Conservation (phyloP, 2,797 vertebrate species). For the Xenentodon cancila region DNA sequence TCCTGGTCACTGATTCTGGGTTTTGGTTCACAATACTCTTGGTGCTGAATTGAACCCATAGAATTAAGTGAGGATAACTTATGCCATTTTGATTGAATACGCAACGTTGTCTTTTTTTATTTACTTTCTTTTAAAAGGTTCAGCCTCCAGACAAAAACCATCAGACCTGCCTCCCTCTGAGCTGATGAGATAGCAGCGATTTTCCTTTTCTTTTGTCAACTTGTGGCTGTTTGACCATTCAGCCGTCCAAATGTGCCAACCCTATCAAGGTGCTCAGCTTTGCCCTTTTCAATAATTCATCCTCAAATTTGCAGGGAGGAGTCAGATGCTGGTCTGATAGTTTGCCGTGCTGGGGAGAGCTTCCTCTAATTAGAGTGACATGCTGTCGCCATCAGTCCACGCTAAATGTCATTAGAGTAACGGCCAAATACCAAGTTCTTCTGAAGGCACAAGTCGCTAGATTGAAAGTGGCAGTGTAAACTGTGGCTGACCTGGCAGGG, state of each 20-base stretch:
- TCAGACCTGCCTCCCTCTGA: slow-evolving; percentile 30
- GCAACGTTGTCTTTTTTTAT: slow-evolving; percentile 11
- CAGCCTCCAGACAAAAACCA: slow-evolving; percentile 35
- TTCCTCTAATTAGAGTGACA: slow-evolving; percentile 73
- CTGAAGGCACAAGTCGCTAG: slow-evolving; percentile 33
- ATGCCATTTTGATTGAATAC: slow-evolving; percentile 17
- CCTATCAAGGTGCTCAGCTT: slow-evolving; percentile 73
- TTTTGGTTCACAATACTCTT: not conserved
- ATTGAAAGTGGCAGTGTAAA: slow-evolving; percentile 54
- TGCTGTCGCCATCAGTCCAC: slow-evolving; percentile 56
- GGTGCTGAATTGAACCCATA: not conserved
- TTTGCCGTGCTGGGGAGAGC: slow-evolving; percentile 51
- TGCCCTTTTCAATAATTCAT: slow-evolving; percentile 82
- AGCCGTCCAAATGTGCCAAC: slow-evolving; percentile 60
- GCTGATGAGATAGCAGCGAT: slow-evolving; percentile 63
- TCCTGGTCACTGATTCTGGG: not conserved
- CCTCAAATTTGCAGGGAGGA: slow-evolving; percentile 69
- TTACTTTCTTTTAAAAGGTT: slow-evolving; percentile 44
- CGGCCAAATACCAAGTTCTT: slow-evolving; percentile 63
- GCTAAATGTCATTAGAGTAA: slow-evolving; percentile 73
- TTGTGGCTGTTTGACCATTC: slow-evolving; percentile 65
- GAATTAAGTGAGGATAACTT: slow-evolving; percentile 14
- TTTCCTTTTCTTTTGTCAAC: slow-evolving; percentile 56
- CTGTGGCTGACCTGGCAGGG: slow-evolving; percentile 45
- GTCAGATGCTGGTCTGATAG: slow-evolving; percentile 60